phyloP scores from a whole-genome alignment of 2,113 vertebrate species.

The Loxodonta africana region DNA sequence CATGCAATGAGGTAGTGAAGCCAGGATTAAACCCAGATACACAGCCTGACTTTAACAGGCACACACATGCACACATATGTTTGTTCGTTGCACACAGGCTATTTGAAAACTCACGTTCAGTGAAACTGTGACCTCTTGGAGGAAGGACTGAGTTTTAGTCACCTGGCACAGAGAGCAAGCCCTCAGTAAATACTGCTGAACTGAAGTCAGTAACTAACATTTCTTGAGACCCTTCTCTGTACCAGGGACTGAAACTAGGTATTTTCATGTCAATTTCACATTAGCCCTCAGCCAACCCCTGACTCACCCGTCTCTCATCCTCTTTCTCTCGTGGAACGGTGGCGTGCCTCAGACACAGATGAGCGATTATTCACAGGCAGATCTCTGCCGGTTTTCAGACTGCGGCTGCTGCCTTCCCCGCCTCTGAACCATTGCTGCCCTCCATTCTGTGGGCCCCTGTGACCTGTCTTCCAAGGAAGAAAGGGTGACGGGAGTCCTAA shows the following conservation, averaged over 20 bases:
- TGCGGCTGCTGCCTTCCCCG: neutral
- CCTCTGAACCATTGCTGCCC: neutral
- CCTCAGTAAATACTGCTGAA: neutral
- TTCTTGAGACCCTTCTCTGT: neutral
- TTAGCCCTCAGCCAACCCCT: neutral
- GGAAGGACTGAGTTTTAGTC: neutral
- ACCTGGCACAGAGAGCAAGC: neutral
- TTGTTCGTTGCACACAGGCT: neutral
- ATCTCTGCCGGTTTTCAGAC: neutral
- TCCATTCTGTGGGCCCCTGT: neutral
- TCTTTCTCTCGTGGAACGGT: accelerated
- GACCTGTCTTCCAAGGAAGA: neutral
- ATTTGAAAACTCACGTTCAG: neutral
- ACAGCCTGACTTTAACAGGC: neutral
- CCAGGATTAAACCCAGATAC: neutral
- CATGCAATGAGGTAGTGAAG: neutral
- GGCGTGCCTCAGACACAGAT: neutral
- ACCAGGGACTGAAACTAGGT: neutral
- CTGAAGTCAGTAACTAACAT: accelerated
- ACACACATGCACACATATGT: accelerated
- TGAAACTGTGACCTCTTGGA: neutral
- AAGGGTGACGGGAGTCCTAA: neutral
- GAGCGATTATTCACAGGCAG: neutral
- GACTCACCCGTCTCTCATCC: accelerated
- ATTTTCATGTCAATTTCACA: neutral